Evolutionary conservation across 2,888 invertebrate species (phyloP).

Genomic region (Phengaris alcon): DNA sequence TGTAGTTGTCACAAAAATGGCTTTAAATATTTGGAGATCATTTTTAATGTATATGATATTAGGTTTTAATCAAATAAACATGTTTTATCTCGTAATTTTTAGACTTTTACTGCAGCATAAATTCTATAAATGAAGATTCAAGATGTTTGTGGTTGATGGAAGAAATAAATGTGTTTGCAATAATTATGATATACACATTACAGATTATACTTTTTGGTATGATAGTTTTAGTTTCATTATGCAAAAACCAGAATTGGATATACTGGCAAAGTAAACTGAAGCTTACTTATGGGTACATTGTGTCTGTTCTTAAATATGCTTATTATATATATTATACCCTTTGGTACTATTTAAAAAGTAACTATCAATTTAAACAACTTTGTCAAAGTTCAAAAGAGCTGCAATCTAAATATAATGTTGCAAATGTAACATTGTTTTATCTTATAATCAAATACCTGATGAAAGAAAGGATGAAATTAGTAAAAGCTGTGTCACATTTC

Average conservation of each 20-base stretch:
- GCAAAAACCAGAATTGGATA: not conserved
- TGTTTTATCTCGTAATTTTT: not conserved
- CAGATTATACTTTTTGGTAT: not conserved
- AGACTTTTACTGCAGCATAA: constrained; percentile 12
- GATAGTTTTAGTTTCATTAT: not conserved
- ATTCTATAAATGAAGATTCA: not conserved
- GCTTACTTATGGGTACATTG: not conserved
- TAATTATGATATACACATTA: not conserved
- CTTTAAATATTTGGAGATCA: not conserved
- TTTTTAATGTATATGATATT: not conserved
- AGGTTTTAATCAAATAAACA: not conserved
- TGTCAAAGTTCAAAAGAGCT: not conserved
- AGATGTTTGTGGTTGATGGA: not conserved
- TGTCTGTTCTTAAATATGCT: not conserved
- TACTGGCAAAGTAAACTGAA: not conserved
- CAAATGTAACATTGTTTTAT: not conserved
- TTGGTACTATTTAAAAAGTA: not conserved
- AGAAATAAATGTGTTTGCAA: not conserved
- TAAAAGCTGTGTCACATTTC: constrained; percentile 54
- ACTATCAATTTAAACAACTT: not conserved
- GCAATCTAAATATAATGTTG: not conserved
- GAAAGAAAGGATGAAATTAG: constrained; percentile 56
- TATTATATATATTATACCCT: not conserved
- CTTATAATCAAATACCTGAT: constrained; percentile 53
- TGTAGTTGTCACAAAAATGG: not conserved